These are phyloP conservation scores for Agelas oroides DNA, from an alignment of 37 sponge, comb jelly and placozoan genomes.

Conservation along the genomic window DNA sequence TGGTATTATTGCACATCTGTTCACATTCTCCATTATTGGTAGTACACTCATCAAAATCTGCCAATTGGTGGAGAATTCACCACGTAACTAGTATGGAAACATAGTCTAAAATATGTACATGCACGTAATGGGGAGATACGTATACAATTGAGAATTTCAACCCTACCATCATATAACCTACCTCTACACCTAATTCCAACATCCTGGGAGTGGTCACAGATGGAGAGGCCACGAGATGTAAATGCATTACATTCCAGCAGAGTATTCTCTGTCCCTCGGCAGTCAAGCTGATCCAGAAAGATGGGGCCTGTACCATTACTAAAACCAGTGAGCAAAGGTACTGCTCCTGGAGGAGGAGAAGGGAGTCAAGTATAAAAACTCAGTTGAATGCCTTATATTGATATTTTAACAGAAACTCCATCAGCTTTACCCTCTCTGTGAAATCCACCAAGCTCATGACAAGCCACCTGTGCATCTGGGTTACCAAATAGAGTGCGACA, in stretches of 20 bases:
- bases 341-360: too few relatives aligned
- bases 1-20: constrained; percentile 9
- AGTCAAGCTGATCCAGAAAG: constrained; percentile 20
- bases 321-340: background rate
- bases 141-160: too few relatives aligned
- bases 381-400: too few relatives aligned
- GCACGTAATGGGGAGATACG: too few relatives aligned
- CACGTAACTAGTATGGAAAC: too few relatives aligned
- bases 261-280: background rate
- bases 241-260: background rate
- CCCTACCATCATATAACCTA: background rate
- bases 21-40: background rate
- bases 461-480: constrained; percentile 31
- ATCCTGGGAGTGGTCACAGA: constrained; percentile 17
- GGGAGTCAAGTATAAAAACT: too few relatives aligned
- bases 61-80: too few relatives aligned
- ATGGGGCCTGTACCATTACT: constrained; percentile 17
- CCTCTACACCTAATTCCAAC: constrained; percentile 21
- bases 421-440: background rate
- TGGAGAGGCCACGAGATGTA: background rate
- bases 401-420: background rate
- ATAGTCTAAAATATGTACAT: too few relatives aligned
- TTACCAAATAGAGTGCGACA: constrained; percentile 21
- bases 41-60: constrained; percentile 21
- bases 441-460: constrained; percentile 20